Evolutionary conservation across 2,113 vertebrate genomes (phyloP), one percentile per base, ranked within the genome.

Genomic region (Cinclus cinclus): DNA sequence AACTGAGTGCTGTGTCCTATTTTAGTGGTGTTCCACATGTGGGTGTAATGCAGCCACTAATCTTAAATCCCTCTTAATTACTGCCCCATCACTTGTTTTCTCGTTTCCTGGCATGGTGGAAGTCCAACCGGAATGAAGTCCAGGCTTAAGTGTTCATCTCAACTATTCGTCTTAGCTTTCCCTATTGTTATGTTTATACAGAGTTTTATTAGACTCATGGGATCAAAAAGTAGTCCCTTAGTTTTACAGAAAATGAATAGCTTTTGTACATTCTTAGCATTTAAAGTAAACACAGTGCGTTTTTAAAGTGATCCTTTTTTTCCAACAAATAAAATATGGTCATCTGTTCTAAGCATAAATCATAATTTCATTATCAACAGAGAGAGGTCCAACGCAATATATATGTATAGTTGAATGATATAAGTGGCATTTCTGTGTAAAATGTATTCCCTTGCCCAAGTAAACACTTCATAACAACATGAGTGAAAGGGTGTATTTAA

Each of bases 291-390:
- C 93, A 96, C n/a, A 77, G 49, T 0, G 2, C 83, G 79, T 80
- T 95, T 93, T 93, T 90, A 44, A 92, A 96, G 94, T 86, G 78
- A 6, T 33, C 39, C 37, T 42, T 94, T 92, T 92, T 80, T 11
- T 17, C n/a, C 78, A 76, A 86, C 46, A 83, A 13, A 84, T 94
- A 65, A 93, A 94, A 85, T 78, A 41, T 0, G 2, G 24, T 64
- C 53, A 37, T 77, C 21, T 88, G 65, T 56, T 93, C 27, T 31
- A 52, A 80, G 41, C 67, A 92, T 88, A 92, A 95, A 96, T 92
- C 92, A 86, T 95, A 42, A 94, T 46, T 91, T 97, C 94, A 96
- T 96, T 97, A 90, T 95, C 90, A 97, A 84, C 85, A 96, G 64
- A 95, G 79, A 94, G 89, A 58, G 70, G 37, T 89, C 83, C 81